phyloP scores from a whole-genome alignment of 2,113 vertebrate species.

The Campylomormyrus numenius region DNA sequence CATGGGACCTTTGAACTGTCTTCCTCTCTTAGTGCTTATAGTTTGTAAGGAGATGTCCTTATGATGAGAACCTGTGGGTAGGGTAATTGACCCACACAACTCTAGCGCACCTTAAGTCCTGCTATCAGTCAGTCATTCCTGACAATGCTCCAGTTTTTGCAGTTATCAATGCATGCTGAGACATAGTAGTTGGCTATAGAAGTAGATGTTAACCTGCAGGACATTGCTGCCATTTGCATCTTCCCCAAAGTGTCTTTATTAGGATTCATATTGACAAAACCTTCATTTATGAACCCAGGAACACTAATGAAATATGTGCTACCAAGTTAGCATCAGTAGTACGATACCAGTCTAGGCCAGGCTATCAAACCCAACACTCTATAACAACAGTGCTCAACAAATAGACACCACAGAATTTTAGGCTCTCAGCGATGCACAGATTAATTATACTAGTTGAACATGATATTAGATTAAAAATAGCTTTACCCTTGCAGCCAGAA shows the following conservation, averaged over 20 bases:
- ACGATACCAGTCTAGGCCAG: background rate
- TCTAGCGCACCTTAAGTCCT: background rate
- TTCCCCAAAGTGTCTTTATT: background rate
- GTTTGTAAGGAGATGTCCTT: background rate
- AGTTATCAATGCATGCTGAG: background rate
- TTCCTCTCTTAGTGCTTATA: background rate
- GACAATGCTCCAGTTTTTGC: background rate
- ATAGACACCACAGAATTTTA: background rate
- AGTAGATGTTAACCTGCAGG: background rate
- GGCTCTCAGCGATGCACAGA: background rate
- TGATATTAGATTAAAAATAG: background rate
- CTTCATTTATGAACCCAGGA: background rate
- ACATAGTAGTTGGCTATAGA: background rate
- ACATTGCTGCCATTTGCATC: background rate
- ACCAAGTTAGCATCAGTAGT: background rate
- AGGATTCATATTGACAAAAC: background rate
- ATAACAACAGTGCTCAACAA: background rate
- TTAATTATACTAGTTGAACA: background rate
- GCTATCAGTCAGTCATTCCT: background rate
- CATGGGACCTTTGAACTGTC: background rate
- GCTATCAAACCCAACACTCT: background rate
- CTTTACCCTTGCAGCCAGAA: background rate
- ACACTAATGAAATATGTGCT: background rate
- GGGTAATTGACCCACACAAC: background rate
- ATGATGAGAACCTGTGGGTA: background rate